A percentile compares a stretch with the other conserved stretches of the same genome.
phyloP scores from a whole-genome alignment of 2,113 vertebrate genomes.

The Colossoma macropomum region DNA sequence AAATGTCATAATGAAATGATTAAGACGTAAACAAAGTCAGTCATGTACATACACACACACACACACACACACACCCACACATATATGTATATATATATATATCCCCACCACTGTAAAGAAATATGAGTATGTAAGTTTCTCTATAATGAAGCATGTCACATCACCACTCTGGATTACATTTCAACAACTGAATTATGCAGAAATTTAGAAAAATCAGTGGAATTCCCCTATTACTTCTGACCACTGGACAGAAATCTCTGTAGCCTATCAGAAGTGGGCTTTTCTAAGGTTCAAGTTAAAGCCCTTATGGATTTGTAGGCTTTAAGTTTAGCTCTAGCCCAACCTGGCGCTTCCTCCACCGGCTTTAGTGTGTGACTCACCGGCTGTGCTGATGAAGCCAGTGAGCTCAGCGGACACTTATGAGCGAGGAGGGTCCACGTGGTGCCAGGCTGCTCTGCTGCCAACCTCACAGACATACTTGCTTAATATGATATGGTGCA shows the following conservation, averaged over 20 bases:
- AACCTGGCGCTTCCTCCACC: neutral
- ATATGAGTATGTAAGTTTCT: too few relatives aligned
- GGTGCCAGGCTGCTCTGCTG: neutral
- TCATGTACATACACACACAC: too few relatives aligned
- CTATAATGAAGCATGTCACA: too few relatives aligned
- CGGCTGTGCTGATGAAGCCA: neutral
- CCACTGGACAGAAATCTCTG: neutral
- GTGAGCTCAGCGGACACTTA: neutral
- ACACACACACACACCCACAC: too few relatives aligned
- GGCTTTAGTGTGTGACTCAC: neutral
- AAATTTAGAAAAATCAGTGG: too few relatives aligned
- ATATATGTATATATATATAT: too few relatives aligned
- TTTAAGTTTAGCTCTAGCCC: neutral
- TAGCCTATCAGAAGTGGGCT: neutral
- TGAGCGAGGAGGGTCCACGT: neutral
- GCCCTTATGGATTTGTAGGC: neutral
- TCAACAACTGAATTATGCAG: too few relatives aligned
- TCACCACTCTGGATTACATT: too few relatives aligned
- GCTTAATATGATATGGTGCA: neutral
- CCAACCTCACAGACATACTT: neutral
- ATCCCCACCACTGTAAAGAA: too few relatives aligned
- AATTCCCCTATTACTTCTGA: too few relatives aligned
- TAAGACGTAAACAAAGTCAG: too few relatives aligned
- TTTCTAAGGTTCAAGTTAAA: neutral
- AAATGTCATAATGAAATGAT: too few relatives aligned